Percentiles rank a stretch among this genome's conserved stretches.
phyloP scores from a whole-genome alignment of 2,888 invertebrate genomes.

The Ophion costatus region DNA sequence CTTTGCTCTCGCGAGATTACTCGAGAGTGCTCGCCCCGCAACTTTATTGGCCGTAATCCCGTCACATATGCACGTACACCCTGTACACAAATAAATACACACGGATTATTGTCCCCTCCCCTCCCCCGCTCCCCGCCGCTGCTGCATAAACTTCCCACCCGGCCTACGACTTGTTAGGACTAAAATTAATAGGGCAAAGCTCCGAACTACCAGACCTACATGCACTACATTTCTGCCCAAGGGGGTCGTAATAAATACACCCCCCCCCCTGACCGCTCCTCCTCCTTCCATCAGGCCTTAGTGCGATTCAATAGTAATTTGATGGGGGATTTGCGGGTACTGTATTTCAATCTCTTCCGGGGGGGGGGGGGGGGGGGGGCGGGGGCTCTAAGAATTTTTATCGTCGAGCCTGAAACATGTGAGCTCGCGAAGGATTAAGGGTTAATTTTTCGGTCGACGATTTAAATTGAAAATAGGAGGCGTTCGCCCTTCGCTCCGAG shows the following conservation, averaged over 20 bases:
- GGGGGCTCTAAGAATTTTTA: constrained; percentile 40
- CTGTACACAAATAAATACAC: constrained; percentile 4
- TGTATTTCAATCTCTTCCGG: not conserved
- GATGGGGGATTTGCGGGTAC: constrained; percentile 41
- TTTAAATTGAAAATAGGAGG: constrained; percentile 46
- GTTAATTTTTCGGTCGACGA: constrained; percentile 28
- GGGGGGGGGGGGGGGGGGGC: not conserved
- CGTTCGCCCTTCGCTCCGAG: constrained; percentile 18
- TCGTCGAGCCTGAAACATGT: constrained; percentile 26
- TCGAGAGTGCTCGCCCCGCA: not conserved
- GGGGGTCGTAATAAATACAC: constrained; percentile 39
- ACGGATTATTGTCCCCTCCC: not conserved
- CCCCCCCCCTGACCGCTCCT: not conserved
- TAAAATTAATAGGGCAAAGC: constrained; percentile 41
- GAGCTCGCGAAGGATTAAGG: constrained; percentile 40
- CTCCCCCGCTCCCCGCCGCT: not conserved
- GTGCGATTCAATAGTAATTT: constrained; percentile 55
- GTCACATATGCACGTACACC: not conserved
- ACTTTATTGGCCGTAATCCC: constrained; percentile 14
- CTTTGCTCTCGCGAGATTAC: constrained; percentile 34
- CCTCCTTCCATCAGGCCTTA: not conserved
- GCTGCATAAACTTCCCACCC: not conserved
- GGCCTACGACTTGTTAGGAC: not conserved
- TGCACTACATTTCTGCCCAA: not conserved
- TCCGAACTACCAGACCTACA: constrained; percentile 10